A percentile compares a stretch with the other conserved stretches of the same genome.
Conservation (phyloP, 2,113 vertebrate species). For the Nothocercus julius region DNA sequence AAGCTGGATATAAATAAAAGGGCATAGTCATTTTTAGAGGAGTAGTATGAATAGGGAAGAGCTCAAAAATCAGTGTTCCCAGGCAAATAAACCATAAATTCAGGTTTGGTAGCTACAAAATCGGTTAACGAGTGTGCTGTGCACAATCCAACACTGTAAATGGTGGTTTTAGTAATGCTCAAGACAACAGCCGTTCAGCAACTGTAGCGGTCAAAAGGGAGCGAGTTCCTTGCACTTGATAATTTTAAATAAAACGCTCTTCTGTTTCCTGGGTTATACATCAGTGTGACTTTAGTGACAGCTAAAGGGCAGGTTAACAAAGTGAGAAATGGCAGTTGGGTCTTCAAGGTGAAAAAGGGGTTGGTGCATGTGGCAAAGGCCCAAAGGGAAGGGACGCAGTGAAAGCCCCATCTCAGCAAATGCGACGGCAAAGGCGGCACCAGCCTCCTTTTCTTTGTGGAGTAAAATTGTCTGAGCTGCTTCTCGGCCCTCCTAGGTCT, state of each 20-base stretch:
- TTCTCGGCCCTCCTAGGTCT: not conserved
- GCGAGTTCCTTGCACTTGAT: not conserved
- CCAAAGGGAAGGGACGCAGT: not conserved
- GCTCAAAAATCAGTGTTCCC: not conserved
- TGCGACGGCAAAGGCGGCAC: not conserved
- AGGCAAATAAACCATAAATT: conserved; percentile 1
- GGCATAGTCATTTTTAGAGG: not conserved
- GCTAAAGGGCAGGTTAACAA: conserved; percentile 46
- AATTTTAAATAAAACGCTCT: not conserved
- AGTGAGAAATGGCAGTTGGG: conserved; percentile 41
- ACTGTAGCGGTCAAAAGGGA: not conserved
- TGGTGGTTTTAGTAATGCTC: not conserved
- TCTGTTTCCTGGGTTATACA: conserved; percentile 25
- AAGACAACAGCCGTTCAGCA: not conserved
- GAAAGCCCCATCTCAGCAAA: not conserved
- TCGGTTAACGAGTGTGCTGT: not conserved
- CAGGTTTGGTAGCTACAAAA: not conserved
- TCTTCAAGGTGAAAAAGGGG: conserved; percentile 14
- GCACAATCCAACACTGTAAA: not conserved
- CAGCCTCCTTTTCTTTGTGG: not conserved
- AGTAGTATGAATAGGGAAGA: not conserved
- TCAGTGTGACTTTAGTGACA: conserved; percentile 40
- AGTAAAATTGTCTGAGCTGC: not conserved
- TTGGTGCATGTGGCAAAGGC: not conserved
- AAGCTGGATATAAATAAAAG: not conserved